Evolutionary conservation across 2,797 vertebrate species (phyloP).

Genomic region (Eulemur mongoz): DNA sequence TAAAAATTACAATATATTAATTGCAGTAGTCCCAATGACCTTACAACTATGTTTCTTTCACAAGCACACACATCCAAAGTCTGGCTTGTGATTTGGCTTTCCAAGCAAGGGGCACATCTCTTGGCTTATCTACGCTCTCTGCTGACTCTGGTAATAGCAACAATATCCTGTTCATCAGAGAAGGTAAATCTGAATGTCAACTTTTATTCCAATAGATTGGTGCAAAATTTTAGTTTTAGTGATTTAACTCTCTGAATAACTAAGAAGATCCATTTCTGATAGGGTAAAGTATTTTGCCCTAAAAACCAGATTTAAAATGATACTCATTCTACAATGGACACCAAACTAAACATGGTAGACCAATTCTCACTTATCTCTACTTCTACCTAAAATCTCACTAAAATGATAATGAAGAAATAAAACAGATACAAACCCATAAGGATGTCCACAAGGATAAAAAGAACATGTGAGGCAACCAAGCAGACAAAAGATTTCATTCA

Average conservation of each 20-base stretch:
- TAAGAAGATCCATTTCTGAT: conserved; percentile 12
- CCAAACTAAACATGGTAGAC: conserved; percentile 29
- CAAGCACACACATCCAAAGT: neutral
- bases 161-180: conserved; percentile 33
- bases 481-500: neutral
- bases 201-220: conserved; percentile 26
- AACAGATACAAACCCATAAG: neutral
- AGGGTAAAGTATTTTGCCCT: neutral
- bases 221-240: conserved; percentile 19
- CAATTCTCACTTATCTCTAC: neutral
- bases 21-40: neutral
- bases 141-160: conserved; percentile 12
- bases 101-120: neutral
- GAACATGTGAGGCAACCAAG: neutral
- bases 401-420: conserved; percentile 37
- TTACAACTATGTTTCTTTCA: conserved; percentile 41
- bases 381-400: neutral
- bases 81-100: neutral
- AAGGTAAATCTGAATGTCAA: conserved; percentile 34
- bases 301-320: conserved; percentile 39
- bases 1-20: conserved; percentile 32
- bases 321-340: conserved; percentile 27
- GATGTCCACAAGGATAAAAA: neutral
- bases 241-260: conserved; percentile 27
- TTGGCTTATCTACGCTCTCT: conserved; percentile 6